These are phyloP conservation scores for Egretta garzetta DNA, from an alignment of 2,113 vertebrate genomes.

Conservation along the genomic window DNA sequence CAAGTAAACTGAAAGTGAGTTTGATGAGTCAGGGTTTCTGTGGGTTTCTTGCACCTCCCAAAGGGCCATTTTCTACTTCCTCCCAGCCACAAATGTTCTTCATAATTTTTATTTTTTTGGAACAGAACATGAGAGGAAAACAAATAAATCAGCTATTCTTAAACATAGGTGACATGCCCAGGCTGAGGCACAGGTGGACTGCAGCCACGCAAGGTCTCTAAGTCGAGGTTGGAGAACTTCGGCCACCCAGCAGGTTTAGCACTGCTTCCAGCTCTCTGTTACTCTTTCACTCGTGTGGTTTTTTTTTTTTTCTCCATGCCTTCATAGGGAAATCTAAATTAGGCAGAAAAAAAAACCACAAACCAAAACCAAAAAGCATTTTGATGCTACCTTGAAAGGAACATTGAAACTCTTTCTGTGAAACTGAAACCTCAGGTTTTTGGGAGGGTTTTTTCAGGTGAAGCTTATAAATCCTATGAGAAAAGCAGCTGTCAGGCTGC, in stretches of 20 bases:
- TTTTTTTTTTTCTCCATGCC: too few relatives aligned
- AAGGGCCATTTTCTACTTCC: conserved; percentile 16
- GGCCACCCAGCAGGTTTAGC: not conserved
- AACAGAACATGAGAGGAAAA: not conserved
- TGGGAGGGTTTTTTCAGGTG: not conserved
- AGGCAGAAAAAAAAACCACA: not conserved
- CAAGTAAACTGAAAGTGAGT: conserved; percentile 17
- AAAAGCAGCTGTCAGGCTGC: not conserved
- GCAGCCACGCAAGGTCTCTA: not conserved
- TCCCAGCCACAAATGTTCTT: conserved; percentile 12
- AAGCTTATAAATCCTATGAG: not conserved
- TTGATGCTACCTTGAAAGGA: not conserved
- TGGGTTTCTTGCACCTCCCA: conserved; percentile 10
- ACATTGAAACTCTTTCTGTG: not conserved
- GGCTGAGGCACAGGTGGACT: conserved; percentile 4
- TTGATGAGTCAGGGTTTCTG: conserved; percentile 54
- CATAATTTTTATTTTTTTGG: not conserved
- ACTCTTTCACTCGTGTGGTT: not conserved
- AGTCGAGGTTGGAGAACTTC: not conserved
- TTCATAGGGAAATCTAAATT: not conserved
- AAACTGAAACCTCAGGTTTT: not conserved
- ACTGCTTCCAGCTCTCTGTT: not conserved
- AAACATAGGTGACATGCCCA: not conserved
- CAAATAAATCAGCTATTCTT: conserved; percentile 45
- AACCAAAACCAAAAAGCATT: not conserved